Evolutionary conservation across 2,888 invertebrate species (phyloP).

Genomic region (Baccha elongata): DNA sequence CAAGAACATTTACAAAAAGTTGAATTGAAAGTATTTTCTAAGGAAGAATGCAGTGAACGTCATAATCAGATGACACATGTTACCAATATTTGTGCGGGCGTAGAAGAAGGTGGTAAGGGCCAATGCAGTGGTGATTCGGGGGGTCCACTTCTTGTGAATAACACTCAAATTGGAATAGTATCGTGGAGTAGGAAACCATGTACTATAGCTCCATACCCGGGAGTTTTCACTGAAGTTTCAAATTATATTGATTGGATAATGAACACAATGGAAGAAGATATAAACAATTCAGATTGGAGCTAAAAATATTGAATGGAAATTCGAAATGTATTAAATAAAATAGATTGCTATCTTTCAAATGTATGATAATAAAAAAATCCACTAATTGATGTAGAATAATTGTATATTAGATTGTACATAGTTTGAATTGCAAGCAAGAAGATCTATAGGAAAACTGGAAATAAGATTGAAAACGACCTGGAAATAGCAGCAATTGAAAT

Average conservation of each 20-base stretch:
- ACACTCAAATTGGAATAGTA: conserved; percentile 82
- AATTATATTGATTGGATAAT: conserved; percentile 80
- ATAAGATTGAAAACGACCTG: no score
- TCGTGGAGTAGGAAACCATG: conserved; percentile 83
- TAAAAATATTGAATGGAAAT: no score
- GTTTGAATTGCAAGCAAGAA: no score
- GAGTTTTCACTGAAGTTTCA: conserved; percentile 82
- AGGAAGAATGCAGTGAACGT: conserved; percentile 79
- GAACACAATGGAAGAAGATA: conserved; percentile 75
- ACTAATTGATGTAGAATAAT: no score
- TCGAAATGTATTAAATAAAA: no score
- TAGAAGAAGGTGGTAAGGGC: conserved; percentile 82
- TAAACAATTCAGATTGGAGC: conserved; percentile 50
- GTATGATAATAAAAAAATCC: no score
- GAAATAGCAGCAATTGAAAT: no score
- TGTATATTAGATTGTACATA: no score
- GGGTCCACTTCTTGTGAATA: conserved; percentile 81
- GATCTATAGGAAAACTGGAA: no score
- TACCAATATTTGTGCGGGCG: conserved; percentile 82
- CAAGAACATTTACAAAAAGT: conserved; percentile 81
- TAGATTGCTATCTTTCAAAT: no score
- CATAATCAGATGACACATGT: conserved; percentile 77
- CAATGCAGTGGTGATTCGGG: conserved; percentile 83
- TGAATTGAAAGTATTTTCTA: conserved; percentile 79
- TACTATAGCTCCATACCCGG: conserved; percentile 81